Percentiles rank a stretch among this genome's conserved stretches.
Evolutionary conservation across 1,140 invertebrate genomes (phyloP).

Genomic region (Patella vulgata): DNA sequence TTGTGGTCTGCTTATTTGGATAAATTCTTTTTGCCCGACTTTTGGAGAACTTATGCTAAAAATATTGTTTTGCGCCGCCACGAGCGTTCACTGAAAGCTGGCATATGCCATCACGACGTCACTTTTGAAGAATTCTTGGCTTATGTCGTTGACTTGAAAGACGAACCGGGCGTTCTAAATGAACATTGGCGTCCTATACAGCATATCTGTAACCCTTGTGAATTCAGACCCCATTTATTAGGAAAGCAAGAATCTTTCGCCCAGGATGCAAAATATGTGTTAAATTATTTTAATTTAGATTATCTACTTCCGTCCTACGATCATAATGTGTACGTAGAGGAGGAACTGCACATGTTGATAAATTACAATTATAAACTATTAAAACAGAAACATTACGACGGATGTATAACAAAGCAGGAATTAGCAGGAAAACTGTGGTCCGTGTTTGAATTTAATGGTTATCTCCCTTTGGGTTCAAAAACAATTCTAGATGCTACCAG

Average conservation of each 20-base stretch:
- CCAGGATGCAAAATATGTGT: slow-evolving; percentile 17
- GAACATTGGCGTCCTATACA: slow-evolving; percentile 39
- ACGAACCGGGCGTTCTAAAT: slow-evolving; percentile 20
- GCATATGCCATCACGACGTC: slow-evolving; percentile 30
- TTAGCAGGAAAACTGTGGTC: slow-evolving; percentile 28
- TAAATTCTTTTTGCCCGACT: slow-evolving; percentile 36
- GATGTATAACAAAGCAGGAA: slow-evolving; percentile 21
- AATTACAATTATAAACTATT: slow-evolving; percentile 31
- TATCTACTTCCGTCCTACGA: slow-evolving; percentile 13
- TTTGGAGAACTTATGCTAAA: slow-evolving; percentile 27
- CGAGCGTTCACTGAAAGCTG: background rate
- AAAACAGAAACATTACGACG: slow-evolving; percentile 9
- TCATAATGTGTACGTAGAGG: slow-evolving; percentile 6
- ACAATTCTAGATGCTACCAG: background rate
- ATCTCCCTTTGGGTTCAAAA: slow-evolving; percentile 20
- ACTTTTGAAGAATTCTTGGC: slow-evolving; percentile 36
- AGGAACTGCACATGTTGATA: slow-evolving; percentile 32
- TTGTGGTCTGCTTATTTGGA: slow-evolving; percentile 41
- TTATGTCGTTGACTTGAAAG: slow-evolving; percentile 14
- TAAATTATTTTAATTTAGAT: slow-evolving; percentile 15
- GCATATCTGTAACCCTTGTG: slow-evolving; percentile 34
- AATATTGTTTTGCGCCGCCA: slow-evolving; percentile 22
- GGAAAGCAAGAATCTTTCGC: slow-evolving; percentile 41
- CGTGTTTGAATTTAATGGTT: slow-evolving; percentile 37
- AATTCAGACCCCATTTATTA: slow-evolving; percentile 31